Base-by-base conservation (phyloP, 2,888 invertebrate species). In the Thalpophila matura region DNA sequence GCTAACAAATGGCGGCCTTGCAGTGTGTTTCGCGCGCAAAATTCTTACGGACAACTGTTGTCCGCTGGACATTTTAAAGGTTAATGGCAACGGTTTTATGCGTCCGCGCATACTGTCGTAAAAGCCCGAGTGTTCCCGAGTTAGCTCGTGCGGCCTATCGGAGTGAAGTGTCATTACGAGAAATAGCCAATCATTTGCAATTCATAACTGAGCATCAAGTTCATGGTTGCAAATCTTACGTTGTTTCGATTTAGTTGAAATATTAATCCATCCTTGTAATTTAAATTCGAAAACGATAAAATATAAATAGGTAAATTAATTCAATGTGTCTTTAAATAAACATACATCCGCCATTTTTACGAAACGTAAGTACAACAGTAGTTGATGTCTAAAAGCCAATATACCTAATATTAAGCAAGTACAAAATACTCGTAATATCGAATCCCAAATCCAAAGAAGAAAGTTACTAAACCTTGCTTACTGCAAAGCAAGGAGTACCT, bases 21-120 rank as follows among this genome's bases (percentile, higher is more conserved):
- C n/a, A n/a, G n/a, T n/a, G n/a, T n/a, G n/a, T n/a, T n/a, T n/a
- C n/a, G n/a, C n/a, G n/a, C n/a, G n/a, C n/a, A n/a, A n/a, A n/a
- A n/a, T n/a, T n/a, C n/a, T n/a, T n/a, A n/a, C n/a, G n/a, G n/a
- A n/a, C n/a, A n/a, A n/a, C n/a, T n/a, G n/a, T n/a, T n/a, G n/a
- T n/a, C n/a, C n/a, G n/a, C n/a, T n/a, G n/a, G n/a, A n/a, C n/a
- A n/a, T n/a, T n/a, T n/a, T n/a, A n/a, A n/a, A n/a, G n/a, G n/a
- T 82, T 87, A 87, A 86, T 86, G 79, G 63, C 66, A 68, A 62
- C 63, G 63, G 79, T 84, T 89, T 89, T 89, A 91, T 91, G 91
- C 87, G 85, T 79, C 54, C 60, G 74, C 85, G 86, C 86, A 87
- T 63, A 79, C 74, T 64, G 76, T 88, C 88, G 87, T 90, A 87